Percentiles rank a stretch among this genome's conserved stretches.
Evolutionary conservation across 2,113 vertebrate species (phyloP).

Genomic region (Clarias gariepinus): DNA sequence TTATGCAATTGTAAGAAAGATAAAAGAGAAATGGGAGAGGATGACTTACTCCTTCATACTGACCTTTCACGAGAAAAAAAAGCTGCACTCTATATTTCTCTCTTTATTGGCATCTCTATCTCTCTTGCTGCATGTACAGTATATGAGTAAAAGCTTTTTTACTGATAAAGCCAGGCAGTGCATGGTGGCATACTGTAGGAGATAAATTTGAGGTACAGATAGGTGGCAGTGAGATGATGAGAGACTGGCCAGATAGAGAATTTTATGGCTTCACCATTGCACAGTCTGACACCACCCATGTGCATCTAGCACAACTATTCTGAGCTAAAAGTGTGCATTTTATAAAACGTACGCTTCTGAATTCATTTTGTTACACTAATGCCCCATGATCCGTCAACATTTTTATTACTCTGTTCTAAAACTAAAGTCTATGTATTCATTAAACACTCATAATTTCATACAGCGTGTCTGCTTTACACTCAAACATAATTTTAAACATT

Average conservation of each 20-base stretch:
- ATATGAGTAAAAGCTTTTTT: background rate
- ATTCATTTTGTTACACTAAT: constrained; percentile 53
- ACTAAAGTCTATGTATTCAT: background rate
- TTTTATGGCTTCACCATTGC: constrained; percentile 49
- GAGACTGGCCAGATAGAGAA: constrained; percentile 46
- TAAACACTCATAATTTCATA: background rate
- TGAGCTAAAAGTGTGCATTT: constrained; percentile 40
- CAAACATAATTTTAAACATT: constrained; percentile 13
- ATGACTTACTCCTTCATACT: background rate
- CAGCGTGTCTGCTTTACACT: background rate
- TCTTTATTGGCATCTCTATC: background rate
- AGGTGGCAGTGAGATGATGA: constrained; percentile 17
- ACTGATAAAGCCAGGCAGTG: background rate
- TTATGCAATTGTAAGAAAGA: background rate
- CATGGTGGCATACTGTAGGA: constrained; percentile 3
- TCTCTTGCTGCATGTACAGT: background rate
- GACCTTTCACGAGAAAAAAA: background rate
- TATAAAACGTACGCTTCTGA: constrained; percentile 65
- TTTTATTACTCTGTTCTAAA: background rate
- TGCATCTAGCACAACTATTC: constrained; percentile 51
- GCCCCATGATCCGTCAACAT: background rate
- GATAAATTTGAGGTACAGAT: constrained; percentile 29
- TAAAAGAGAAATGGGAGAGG: no score
- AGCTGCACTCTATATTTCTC: background rate
- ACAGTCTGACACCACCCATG: constrained; percentile 58